Conservation (phyloP, 30 jellyfish, hydroid and myxozoan genomes). For the Hydra vulgaris region DNA sequence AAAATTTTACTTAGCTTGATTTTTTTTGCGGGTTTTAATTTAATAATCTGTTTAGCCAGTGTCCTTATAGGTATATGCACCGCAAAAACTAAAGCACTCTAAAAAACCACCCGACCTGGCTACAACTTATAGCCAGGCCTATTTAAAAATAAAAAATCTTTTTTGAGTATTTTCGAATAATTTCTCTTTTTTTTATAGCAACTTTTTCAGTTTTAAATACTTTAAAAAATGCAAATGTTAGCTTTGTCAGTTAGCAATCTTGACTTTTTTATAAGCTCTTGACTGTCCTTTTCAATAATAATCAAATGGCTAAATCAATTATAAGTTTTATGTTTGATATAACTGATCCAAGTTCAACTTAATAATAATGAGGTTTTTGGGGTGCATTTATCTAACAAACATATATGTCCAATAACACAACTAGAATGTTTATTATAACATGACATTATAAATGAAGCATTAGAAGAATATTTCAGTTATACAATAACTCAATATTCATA, state of each 20-base stretch:
- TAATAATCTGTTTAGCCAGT: too few species aligned
- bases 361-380: neutral
- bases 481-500: neutral
- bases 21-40: too few species aligned
- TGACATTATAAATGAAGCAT: neutral
- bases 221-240: too few species aligned
- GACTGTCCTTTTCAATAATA: neutral
- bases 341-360: neutral
- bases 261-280: neutral
- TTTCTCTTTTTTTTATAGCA: neutral
- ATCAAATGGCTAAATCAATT: neutral
- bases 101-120: neutral
- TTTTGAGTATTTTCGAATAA: neutral
- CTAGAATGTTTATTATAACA: neutral
- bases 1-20: too few species aligned
- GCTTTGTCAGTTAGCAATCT: neutral
- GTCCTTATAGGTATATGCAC: neutral
- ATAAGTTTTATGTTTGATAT: neutral
- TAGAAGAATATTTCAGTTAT: too few species aligned
- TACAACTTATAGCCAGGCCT: neutral
- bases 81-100: neutral
- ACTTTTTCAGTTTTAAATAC: neutral
- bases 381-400: neutral
- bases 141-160: too few species aligned
- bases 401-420: neutral